Evolutionary conservation across 2,888 invertebrate species (phyloP), one percentile per base, ranked within the genome.

Genomic region (Eristalis tenax): DNA sequence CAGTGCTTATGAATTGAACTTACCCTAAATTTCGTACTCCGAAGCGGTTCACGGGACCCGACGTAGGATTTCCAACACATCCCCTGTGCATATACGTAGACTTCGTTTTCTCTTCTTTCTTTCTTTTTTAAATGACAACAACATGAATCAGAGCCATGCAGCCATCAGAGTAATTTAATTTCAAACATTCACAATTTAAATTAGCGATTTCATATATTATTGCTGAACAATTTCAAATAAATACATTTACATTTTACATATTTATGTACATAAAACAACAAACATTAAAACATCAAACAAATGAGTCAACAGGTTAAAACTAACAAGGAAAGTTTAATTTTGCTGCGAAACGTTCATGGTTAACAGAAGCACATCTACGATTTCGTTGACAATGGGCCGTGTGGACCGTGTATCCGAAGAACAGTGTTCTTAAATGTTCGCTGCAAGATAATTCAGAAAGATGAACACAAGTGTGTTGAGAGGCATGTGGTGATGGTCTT

Each of bases 371-470:
- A 23, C 84, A 76, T 80, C 80, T 71, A 57, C 59, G 65, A 65
- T 70, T 78, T 65, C 78, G 70, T 68, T 73, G 68, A 66, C n/a
- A 38, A 18, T 5, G 32, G 32, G 32, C 32, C 32, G 43, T 65
- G 22, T 50, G 70, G 70, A 43, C 22, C 50, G 50, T 50, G 78
- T 61, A 79, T 84, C 80, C 84, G 79, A 84, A 71, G 65, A 75
- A 84, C 63, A 71, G 75, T 70, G 80, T 80, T 71, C 11, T 28
- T 71, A 76, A 75, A 43, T 69, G 66, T 73, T 28, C 15, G 78
- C 83, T 83, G 83, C 15, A 83, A 83, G 66, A 82, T 70, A 70
- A 78, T 70, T 76, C 56, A 70, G 61, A 73, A 28, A 66, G 38
- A 65, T 78, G 43, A 83, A 83, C 83, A 73, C 77, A 38, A 18